Conservation (phyloP, 2,113 vertebrate genomes). For the Malurus melanocephalus region DNA sequence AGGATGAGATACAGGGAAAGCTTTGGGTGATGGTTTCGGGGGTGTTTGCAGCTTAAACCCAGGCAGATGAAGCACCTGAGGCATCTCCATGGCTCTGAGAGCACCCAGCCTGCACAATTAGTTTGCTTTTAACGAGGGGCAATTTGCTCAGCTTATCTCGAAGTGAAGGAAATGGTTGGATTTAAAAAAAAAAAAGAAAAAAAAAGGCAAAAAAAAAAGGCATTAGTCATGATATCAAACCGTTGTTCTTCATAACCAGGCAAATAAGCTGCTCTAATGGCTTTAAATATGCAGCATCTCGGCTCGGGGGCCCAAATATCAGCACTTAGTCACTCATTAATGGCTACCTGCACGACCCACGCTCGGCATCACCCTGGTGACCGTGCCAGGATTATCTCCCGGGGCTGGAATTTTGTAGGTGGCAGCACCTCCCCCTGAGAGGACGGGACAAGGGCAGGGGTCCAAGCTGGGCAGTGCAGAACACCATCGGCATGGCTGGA, state of each 20-base stretch:
- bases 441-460: background rate
- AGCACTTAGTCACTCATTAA: constrained; percentile 53
- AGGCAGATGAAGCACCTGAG: background rate
- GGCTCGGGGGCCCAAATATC: constrained; percentile 29
- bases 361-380: constrained; percentile 16
- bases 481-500: background rate
- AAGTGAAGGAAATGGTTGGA: background rate
- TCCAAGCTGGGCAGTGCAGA: background rate
- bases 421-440: background rate
- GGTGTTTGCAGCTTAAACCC: background rate
- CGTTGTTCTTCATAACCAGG: constrained; percentile 10
- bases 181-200: background rate
- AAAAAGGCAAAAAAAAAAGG: background rate
- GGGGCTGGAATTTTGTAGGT: background rate
- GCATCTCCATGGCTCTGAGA: background rate
- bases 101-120: background rate
- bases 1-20: background rate
- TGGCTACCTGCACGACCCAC: constrained; percentile 30
- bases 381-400: background rate
- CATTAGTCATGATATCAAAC: constrained; percentile 53
- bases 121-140: constrained; percentile 35
- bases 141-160: constrained; percentile 27
- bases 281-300: constrained; percentile 48
- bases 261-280: constrained; percentile 37
- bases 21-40: background rate